Percentiles rank a stretch among this genome's conserved stretches.
phyloP scores from a whole-genome alignment of 2,113 vertebrate genomes.

The Trichechus manatus region DNA sequence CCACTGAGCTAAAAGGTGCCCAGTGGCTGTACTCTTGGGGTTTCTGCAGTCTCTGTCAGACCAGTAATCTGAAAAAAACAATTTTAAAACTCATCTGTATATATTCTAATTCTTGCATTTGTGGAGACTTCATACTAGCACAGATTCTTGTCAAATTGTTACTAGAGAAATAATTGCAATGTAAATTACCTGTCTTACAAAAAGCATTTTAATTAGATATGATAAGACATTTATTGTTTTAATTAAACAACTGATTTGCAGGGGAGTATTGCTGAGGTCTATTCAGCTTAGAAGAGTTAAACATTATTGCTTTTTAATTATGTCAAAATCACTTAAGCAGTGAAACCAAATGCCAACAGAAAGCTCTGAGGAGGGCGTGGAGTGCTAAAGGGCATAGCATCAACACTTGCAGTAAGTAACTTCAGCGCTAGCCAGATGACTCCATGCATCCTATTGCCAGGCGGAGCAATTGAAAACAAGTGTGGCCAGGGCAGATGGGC shows the following conservation, averaged over 20 bases:
- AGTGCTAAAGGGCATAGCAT: not conserved
- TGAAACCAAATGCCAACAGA: not conserved
- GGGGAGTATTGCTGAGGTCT: not conserved
- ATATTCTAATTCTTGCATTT: constrained; percentile 7
- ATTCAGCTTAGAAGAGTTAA: constrained; percentile 40
- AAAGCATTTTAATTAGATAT: constrained; percentile 63
- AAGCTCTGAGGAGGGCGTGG: not conserved
- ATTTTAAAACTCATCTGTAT: constrained; percentile 32
- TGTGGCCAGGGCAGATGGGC: not conserved
- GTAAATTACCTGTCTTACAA: constrained; percentile 41
- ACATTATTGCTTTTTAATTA: constrained; percentile 65
- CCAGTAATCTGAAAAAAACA: not conserved
- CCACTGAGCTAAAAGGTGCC: too few species aligned
- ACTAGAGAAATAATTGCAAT: constrained; percentile 57
- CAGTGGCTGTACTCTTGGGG: too few species aligned
- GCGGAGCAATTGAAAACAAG: not conserved
- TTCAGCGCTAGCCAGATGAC: not conserved
- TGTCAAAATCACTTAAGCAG: constrained; percentile 30
- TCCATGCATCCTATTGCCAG: not conserved
- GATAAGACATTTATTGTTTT: constrained; percentile 57
- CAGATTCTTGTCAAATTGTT: constrained; percentile 48
- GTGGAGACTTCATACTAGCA: not conserved
- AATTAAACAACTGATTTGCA: constrained; percentile 67
- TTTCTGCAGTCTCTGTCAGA: too few species aligned
- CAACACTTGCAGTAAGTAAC: not conserved